These are phyloP conservation scores for Metridium senile DNA, from an alignment of 92 coral and sea anemone genomes.

Conservation along the genomic window DNA sequence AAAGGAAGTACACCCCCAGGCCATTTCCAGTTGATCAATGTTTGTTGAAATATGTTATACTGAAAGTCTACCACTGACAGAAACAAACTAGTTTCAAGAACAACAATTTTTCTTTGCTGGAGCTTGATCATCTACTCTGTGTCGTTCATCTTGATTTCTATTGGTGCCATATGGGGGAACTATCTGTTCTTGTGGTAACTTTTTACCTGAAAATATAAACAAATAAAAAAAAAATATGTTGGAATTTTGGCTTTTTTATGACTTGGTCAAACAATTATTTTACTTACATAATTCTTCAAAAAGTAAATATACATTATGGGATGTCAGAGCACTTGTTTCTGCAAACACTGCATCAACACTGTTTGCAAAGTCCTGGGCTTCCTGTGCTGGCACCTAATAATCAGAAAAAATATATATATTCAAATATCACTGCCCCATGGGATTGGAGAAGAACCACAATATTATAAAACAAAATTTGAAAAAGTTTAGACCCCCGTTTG, in stretches of 20 bases:
- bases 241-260: background rate
- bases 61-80: no score
- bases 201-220: constrained; percentile 40
- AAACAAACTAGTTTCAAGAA: background rate
- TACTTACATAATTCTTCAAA: constrained; percentile 96
- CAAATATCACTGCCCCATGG: no score
- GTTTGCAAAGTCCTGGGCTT: constrained; percentile 88
- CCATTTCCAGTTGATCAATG: no score
- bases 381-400: constrained; percentile 70
- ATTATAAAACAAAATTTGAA: no score
- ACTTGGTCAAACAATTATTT: background rate
- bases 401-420: background rate
- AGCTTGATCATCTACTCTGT: constrained; percentile 7
- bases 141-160: constrained; percentile 15
- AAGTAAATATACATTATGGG: constrained; percentile 87
- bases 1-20: no score
- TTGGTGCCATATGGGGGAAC: constrained; percentile 24
- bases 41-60: no score
- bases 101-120: constrained; percentile 21
- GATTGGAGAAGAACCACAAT: no score
- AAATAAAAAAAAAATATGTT: background rate
- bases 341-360: constrained; percentile 96
- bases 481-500: no score
- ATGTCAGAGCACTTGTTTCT: constrained; percentile 94
- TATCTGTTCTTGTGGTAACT: constrained; percentile 48